These are phyloP conservation scores for Tringa solitaria DNA, from an alignment of 2,113 vertebrate species.

Conservation along the genomic window DNA sequence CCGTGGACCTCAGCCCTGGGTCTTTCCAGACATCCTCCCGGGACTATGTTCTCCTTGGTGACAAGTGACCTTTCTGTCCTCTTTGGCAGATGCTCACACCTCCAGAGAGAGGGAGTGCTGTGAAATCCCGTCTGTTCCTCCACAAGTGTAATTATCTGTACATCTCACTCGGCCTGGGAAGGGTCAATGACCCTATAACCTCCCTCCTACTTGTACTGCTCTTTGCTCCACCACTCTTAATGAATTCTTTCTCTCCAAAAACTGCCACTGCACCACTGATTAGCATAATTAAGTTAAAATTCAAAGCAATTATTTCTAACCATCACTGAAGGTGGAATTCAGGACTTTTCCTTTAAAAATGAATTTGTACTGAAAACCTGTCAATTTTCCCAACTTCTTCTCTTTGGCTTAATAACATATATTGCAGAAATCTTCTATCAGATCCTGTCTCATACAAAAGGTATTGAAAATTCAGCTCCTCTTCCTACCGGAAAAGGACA, in stretches of 20 bases:
- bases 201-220: not conserved
- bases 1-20: not conserved
- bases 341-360: not conserved
- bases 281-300: not conserved
- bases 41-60: not conserved
- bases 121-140: not conserved
- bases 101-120: rapidly evolving
- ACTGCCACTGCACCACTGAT: not conserved
- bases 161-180: not conserved
- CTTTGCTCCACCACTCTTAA: not conserved
- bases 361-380: not conserved
- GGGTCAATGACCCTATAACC: not conserved
- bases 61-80: not conserved
- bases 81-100: not conserved
- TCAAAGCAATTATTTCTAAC: not conserved
- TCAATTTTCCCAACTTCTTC: not conserved
- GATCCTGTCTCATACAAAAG: not conserved
- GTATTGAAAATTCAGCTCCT: not conserved
- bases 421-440: not conserved
- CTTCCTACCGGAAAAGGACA: not conserved
- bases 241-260: not conserved
- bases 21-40: not conserved
- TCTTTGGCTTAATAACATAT: not conserved
- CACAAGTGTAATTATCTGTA: not conserved
- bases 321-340: not conserved